phyloP scores from a whole-genome alignment of 2,888 invertebrate genomes.

The Mythimna loreyi region DNA sequence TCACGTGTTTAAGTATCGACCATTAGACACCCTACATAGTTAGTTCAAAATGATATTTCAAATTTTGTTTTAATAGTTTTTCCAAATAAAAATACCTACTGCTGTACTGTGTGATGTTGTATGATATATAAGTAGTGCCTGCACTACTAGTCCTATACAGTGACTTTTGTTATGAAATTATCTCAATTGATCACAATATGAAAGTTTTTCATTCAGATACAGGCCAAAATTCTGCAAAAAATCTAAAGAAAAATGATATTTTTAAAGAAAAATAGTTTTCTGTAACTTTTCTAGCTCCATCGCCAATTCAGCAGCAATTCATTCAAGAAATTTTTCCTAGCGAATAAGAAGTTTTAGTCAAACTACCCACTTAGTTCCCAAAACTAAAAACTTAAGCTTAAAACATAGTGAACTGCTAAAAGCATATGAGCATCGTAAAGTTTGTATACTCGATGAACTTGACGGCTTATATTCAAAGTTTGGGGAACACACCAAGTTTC shows the following conservation, averaged over 20 bases:
- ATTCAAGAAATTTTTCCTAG: constrained; percentile 4
- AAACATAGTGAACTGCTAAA: constrained; percentile 36
- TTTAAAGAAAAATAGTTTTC: constrained; percentile 6
- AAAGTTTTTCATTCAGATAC: neutral
- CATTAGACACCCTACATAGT: too few species aligned
- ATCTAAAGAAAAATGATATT: neutral
- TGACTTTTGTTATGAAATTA: too few species aligned
- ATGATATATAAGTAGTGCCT: too few species aligned
- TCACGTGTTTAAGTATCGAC: too few species aligned
- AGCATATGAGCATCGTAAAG: constrained; percentile 54
- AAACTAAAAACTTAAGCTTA: constrained; percentile 41
- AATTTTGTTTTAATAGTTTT: too few species aligned
- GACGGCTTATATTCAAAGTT: constrained; percentile 51
- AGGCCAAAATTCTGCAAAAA: neutral
- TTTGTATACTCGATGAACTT: constrained; percentile 51
- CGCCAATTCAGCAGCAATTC: constrained; percentile 21
- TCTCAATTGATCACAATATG: too few species aligned
- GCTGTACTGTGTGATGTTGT: too few species aligned
- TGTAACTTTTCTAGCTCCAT: neutral
- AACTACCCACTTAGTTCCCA: constrained; percentile 9
- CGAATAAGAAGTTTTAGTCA: constrained; percentile 19
- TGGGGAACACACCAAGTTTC: constrained; percentile 36
- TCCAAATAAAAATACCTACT: too few species aligned
- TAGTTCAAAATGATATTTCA: too few species aligned
- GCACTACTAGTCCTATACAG: too few species aligned